Evolutionary conservation across 2,888 invertebrate species (phyloP).

Genomic region (Agrotis clavis): DNA sequence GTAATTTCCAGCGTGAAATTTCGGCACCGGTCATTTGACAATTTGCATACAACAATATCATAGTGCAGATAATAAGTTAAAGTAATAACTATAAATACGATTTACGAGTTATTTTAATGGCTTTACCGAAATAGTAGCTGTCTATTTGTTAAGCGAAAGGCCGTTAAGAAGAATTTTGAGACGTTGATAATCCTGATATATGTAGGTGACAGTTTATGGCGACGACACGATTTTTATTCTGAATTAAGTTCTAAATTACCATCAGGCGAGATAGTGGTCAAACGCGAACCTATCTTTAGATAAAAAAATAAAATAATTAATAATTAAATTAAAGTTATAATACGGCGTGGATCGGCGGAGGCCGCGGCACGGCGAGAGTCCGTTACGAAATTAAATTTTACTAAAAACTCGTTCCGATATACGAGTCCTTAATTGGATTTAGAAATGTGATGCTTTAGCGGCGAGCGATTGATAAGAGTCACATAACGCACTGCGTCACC

Average conservation of each 20-base stretch:
- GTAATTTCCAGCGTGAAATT: slow-evolving; percentile 55
- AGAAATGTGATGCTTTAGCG: slow-evolving; percentile 68
- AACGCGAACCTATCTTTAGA: no score
- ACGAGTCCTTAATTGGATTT: slow-evolving; percentile 75
- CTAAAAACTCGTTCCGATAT: slow-evolving; percentile 69
- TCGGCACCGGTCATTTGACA: slow-evolving; percentile 36
- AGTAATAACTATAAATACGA: slow-evolving; percentile 58
- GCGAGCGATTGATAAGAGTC: slow-evolving; percentile 66
- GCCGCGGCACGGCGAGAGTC: slow-evolving; percentile 58
- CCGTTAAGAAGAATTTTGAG: slow-evolving; percentile 69
- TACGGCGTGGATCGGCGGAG: slow-evolving; percentile 65
- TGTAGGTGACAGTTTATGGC: slow-evolving; percentile 77
- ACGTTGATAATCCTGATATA: slow-evolving; percentile 77
- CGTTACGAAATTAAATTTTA: slow-evolving; percentile 70
- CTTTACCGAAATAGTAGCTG: slow-evolving; percentile 47
- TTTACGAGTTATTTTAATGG: slow-evolving; percentile 61
- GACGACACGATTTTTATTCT: slow-evolving; percentile 70
- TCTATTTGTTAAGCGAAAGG: slow-evolving; percentile 67
- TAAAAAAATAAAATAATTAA: no score
- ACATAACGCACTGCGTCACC: slow-evolving; percentile 37
- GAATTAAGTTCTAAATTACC: slow-evolving; percentile 79
- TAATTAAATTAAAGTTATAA: slow-evolving; percentile 51
- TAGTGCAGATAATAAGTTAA: slow-evolving; percentile 57
- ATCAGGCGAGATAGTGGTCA: slow-evolving; percentile 19
- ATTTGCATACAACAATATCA: slow-evolving; percentile 61